Evolutionary conservation across 2,888 invertebrate species (phyloP).

Genomic region (Drosophila neotestacea): DNA sequence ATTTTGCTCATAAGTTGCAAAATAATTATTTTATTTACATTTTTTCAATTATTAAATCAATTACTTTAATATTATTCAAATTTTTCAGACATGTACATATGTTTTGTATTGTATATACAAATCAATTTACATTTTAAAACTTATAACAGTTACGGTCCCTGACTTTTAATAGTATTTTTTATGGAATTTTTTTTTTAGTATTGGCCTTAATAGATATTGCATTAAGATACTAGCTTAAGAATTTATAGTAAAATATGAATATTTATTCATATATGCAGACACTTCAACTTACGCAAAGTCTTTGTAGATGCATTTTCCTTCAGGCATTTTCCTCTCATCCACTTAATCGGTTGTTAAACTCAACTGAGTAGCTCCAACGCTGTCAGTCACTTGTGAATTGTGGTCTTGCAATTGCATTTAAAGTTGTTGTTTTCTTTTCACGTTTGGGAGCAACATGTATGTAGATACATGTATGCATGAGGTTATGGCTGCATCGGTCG

Average conservation of each 20-base stretch:
- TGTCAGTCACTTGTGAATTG: constrained; percentile 64
- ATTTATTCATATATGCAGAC: background rate
- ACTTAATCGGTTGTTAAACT: constrained; percentile 67
- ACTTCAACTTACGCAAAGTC: background rate
- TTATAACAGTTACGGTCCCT: no score
- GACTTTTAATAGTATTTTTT: no score
- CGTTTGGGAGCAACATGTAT: constrained; percentile 20
- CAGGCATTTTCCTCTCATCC: constrained; percentile 40
- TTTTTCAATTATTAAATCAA: no score
- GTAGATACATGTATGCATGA: constrained; percentile 7
- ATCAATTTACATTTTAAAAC: no score
- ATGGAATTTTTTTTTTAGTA: no score
- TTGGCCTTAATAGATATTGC: background rate
- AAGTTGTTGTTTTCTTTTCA: constrained; percentile 8
- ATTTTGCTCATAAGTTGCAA: no score
- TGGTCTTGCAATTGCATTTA: constrained; percentile 57
- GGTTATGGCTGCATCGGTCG: constrained; percentile 34
- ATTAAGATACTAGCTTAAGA: background rate
- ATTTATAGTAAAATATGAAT: background rate
- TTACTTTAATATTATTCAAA: no score
- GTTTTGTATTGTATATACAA: no score
- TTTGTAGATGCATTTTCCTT: constrained; percentile 26
- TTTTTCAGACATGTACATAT: no score
- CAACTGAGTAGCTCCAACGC: constrained; percentile 40
- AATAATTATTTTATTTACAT: no score